phyloP scores from a whole-genome alignment of 2,113 vertebrate genomes.

The Galeopterus variegatus region DNA sequence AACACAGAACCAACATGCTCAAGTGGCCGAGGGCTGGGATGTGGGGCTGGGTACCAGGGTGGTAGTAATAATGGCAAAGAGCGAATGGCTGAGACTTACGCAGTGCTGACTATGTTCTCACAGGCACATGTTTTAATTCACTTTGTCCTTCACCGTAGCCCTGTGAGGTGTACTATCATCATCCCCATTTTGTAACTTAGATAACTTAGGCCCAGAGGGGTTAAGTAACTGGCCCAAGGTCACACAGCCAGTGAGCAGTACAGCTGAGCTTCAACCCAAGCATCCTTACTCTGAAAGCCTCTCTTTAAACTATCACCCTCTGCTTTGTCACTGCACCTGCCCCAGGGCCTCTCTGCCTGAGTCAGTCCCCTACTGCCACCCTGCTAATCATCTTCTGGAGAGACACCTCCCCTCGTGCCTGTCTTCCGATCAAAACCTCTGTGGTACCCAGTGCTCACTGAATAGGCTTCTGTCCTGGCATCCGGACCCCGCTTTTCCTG shows the following conservation, averaged over 20 bases:
- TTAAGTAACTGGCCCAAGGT: not conserved
- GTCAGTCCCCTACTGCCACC: fast-evolving
- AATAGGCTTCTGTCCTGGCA: not conserved
- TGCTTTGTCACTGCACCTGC: not conserved
- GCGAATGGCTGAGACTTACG: not conserved
- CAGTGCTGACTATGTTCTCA: not conserved
- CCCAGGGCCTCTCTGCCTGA: not conserved
- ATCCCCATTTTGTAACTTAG: not conserved
- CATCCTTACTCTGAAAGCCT: not conserved
- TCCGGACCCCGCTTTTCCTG: not conserved
- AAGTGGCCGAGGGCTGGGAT: not conserved
- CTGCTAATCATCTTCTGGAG: not conserved
- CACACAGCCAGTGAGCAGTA: not conserved
- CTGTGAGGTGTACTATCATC: not conserved
- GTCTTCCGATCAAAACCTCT: not conserved
- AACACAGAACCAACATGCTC: not conserved
- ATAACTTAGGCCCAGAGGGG: not conserved
- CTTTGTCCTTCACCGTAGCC: not conserved
- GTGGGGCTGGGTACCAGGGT: not conserved
- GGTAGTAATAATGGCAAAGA: not conserved
- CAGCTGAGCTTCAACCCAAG: not conserved
- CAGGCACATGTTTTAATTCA: fast-evolving
- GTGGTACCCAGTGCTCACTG: fast-evolving
- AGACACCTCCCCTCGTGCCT: not conserved
- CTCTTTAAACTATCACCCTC: not conserved